Base-by-base conservation (phyloP, 92 coral and sea anemone species). In the Umimayanthus kanabou region DNA sequence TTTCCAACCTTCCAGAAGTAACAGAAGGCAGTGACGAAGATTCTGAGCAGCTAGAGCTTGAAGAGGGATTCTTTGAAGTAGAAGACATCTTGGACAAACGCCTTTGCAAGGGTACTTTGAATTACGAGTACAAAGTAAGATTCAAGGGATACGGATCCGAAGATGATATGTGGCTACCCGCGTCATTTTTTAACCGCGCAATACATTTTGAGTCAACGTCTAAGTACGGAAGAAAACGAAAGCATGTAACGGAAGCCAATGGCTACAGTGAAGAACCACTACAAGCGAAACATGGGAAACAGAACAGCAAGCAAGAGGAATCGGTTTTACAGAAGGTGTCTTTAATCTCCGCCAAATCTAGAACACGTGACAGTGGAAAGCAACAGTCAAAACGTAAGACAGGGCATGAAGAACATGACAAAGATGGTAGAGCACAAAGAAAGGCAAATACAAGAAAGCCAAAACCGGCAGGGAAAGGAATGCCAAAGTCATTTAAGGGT, bases 111-210 rank as follows among this genome's bases (percentile, higher is more conserved):
- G 93, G 88, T 77, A 84, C 80, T 50, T 84, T 82, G 29, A 58
- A 53, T 18, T 87, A 87, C 29, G 88, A 87, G 61, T 81, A 90
- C 70, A 81, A 87, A 67, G 88, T 87, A 20, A 33, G 90, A 6
- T 90, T 87, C 58, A 87, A 90, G 58, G 88, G 88, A 61, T 90
- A 74, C 25, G 88, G 88, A 23, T 16, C 90, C 5, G 88, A 80
- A 55, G 89, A 89, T 61, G 86, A 89, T 50, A 89, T 89, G 91
- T 89, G 91, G 91, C 76, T 89, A 13, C 89, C 89, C 15, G 80
- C 89, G 39, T 90, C 84, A 20, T 80, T 20, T 57, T 79, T 90
- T 26, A 89, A 85, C 76, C 50, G 92, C 53, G 30, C 86, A 0
- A 77, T 89, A 10, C 45, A 82, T 14, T 89, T 84, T 84, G 85